Evolutionary conservation across 2,888 invertebrate species (phyloP).

Genomic region (Eumacrocentrus americanus): DNA sequence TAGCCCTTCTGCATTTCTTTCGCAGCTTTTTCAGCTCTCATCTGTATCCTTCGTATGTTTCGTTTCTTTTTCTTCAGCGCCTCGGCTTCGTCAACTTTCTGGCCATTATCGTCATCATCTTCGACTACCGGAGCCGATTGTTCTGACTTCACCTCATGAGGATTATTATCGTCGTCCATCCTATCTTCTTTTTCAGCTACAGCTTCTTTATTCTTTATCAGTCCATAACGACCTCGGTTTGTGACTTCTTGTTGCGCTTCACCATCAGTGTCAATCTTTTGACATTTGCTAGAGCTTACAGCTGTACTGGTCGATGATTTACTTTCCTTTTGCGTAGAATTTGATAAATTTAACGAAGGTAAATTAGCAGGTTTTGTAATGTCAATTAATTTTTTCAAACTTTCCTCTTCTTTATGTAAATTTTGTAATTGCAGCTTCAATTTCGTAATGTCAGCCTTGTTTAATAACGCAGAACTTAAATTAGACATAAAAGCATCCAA

Average conservation of each 20-base stretch:
- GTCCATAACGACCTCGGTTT: constrained; percentile 10
- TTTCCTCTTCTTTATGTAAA: constrained; percentile 72
- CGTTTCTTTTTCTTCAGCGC: constrained; percentile 36
- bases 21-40: constrained; percentile 49
- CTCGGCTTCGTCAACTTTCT: constrained; percentile 25
- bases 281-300: neutral
- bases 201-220: constrained; percentile 13
- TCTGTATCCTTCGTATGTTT: constrained; percentile 38
- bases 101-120: constrained; percentile 11
- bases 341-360: constrained; percentile 62
- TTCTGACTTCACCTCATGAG: neutral
- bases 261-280: neutral
- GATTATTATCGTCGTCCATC: too few relatives aligned
- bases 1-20: constrained; percentile 54
- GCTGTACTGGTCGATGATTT: constrained; percentile 1
- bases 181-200: too few relatives aligned
- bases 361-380: constrained; percentile 74
- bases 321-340: constrained; percentile 24
- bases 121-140: neutral
- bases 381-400: constrained; percentile 74
- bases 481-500: constrained; percentile 85
- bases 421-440: constrained; percentile 73
- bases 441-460: constrained; percentile 69
- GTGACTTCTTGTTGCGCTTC: neutral
- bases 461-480: constrained; percentile 63